These are phyloP conservation scores for Oxyura jamaicensis DNA, from an alignment of 2,113 vertebrate species.

Conservation along the genomic window DNA sequence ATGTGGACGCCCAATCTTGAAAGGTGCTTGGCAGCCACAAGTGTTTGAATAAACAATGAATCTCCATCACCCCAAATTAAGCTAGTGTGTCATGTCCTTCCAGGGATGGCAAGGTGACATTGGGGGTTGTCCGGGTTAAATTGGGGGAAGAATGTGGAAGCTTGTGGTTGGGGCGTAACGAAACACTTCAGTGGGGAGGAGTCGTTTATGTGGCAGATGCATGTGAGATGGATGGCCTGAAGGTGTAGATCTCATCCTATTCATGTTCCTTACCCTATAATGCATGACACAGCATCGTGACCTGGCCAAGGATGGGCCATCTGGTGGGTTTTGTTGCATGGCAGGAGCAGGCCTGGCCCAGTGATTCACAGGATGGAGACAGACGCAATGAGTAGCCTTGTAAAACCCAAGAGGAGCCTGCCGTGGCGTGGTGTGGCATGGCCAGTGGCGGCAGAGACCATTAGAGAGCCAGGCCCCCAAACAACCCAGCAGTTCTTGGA, in stretches of 20 bases:
- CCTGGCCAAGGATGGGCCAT: not conserved
- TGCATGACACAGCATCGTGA: not conserved
- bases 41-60: not conserved
- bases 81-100: not conserved
- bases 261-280: not conserved
- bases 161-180: not conserved
- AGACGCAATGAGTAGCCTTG: fast-evolving
- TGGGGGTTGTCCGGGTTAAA: not conserved
- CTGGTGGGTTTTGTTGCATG: not conserved
- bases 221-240: not conserved
- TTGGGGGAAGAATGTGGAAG: not conserved
- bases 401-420: not conserved
- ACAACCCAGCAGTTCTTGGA: not conserved
- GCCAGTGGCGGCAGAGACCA: fast-evolving
- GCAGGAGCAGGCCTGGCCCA: not conserved
- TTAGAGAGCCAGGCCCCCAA: not conserved
- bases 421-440: not conserved
- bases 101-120: not conserved
- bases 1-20: not conserved
- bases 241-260: not conserved
- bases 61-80: not conserved
- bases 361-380: not conserved
- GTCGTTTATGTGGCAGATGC: not conserved
- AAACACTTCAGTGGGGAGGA: not conserved
- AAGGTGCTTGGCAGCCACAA: not conserved